Conservation (phyloP, 2,888 invertebrate genomes). For the Cyaniris semiargus region DNA sequence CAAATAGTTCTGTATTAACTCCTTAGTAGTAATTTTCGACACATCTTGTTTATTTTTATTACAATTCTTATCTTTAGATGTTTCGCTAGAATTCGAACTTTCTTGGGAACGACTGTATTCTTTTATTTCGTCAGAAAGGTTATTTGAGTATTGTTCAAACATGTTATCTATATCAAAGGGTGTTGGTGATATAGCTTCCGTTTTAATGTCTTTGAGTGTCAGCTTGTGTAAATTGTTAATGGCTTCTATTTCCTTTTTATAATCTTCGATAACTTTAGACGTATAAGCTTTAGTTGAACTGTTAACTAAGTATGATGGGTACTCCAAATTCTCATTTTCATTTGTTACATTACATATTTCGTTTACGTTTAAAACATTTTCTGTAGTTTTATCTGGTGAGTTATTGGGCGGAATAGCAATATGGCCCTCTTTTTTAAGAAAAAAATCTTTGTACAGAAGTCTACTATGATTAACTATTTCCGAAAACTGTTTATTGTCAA, state of each 20-base stretch:
- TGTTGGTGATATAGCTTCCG: slow-evolving; percentile 68
- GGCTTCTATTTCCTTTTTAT: slow-evolving; percentile 74
- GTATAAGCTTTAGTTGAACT: slow-evolving; percentile 75
- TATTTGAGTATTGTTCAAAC: slow-evolving; percentile 61
- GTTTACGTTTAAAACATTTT: slow-evolving; percentile 46
- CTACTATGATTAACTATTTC: slow-evolving; percentile 72
- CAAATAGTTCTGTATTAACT: slow-evolving; percentile 71
- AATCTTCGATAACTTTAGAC: slow-evolving; percentile 77
- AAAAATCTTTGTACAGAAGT: slow-evolving; percentile 73
- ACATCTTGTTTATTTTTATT: slow-evolving; percentile 57
- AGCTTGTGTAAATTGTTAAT: slow-evolving; percentile 73
- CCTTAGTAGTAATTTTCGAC: slow-evolving; percentile 70
- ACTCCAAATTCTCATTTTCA: slow-evolving; percentile 55
- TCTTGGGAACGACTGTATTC: slow-evolving; percentile 48
- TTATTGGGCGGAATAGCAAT: slow-evolving; percentile 65
- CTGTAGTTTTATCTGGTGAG: slow-evolving; percentile 56
- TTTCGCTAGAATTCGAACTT: slow-evolving; percentile 44
- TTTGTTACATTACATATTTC: slow-evolving; percentile 49
- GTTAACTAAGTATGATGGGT: slow-evolving; percentile 70
- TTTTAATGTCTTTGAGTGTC: slow-evolving; percentile 73
- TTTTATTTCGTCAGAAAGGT: slow-evolving; percentile 49
- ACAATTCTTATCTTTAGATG: slow-evolving; percentile 48
- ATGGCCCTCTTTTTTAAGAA: slow-evolving; percentile 68
- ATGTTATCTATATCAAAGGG: slow-evolving; percentile 70
- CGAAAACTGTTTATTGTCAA: slow-evolving; percentile 56